These are phyloP conservation scores for Stichopus chloronotus DNA, from an alignment of 35 echinoderm and acorn worm species.

Conservation along the genomic window DNA sequence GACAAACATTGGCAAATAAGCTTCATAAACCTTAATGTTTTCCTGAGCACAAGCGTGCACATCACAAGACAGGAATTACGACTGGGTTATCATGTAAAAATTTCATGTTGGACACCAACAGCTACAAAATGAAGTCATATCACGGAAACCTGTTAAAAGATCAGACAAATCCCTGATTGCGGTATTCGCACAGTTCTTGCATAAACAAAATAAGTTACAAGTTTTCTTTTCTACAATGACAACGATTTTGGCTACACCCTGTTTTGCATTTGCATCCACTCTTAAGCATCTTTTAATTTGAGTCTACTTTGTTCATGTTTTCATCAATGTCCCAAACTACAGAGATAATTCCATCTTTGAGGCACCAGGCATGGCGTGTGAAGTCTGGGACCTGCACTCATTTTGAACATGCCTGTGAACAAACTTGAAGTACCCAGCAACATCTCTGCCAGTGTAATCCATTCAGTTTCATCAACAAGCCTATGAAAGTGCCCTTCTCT, in stretches of 20 bases:
- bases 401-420: background rate
- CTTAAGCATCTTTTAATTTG: slow-evolving; percentile 15
- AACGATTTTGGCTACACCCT: background rate
- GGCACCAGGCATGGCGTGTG: slow-evolving; percentile 32
- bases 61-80: too few species aligned
- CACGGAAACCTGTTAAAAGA: too few species aligned
- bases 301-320: slow-evolving; percentile 8
- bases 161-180: too few species aligned
- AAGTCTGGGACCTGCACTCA: background rate
- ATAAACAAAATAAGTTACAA: too few species aligned
- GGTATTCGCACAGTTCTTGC: too few species aligned
- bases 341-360: background rate
- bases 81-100: too few species aligned
- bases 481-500: background rate
- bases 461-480: slow-evolving; percentile 35
- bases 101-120: too few species aligned
- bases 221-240: slow-evolving; percentile 28
- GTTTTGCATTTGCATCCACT: slow-evolving; percentile 59
- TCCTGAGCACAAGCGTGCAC: too few species aligned
- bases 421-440: background rate
- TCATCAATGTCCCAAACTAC: slow-evolving; percentile 48
- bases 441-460: slow-evolving; percentile 48
- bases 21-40: too few species aligned
- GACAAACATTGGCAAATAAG: too few species aligned
- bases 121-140: too few species aligned